Base-by-base conservation (phyloP, 2,113 vertebrate species). In the Pelvicachromis taeniatus region DNA sequence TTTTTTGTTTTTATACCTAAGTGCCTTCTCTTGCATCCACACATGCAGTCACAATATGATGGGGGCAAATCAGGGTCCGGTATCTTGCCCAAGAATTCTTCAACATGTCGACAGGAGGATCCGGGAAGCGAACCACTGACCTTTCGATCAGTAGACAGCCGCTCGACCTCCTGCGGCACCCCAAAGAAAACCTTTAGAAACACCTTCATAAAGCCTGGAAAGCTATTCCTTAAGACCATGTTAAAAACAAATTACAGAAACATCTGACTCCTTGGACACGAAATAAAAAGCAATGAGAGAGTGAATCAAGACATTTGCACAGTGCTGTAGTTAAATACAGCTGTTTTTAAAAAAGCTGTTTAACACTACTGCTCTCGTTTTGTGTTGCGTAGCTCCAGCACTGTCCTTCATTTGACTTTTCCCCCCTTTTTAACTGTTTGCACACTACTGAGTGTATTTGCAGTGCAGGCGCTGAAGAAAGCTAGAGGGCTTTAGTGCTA, bases 391-490 rank as follows among this genome's bases (percentile, higher is more conserved):
- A 42, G 11, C n/a, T 40, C 42, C 78, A 59, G 14, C 48, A 0
- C 9, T n/a, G 23, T 50, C 6, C 0, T 70, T 70, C 0, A 68
- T 23, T 68, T 42, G 0, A 23, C n/a, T 1, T 17, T 42, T 17
- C 26, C 0, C 2, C 3, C 5, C 17, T 19, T 78, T 81, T 81
- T 14, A 19, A 55, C 81, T 50, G 21, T 48, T 38, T 83, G 38
- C 10, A 10, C 26, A 61, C 31, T 35, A 45, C 38, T 77, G 45
- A 80, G 45, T 58, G 42, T 29, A 45, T 56, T 58, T 65, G 61
- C 40, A 50, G 13, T 11, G 9, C 50, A 75, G 33, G 35, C 16
- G 29, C 53, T 81, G 42, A 77, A 53, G 45, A 42, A 85, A 45
- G 56, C 17, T 58, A 48, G 1, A 53, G 7, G 40, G 55, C 10